Evolutionary conservation across 2,113 vertebrate species (phyloP).

Genomic region (Taxidea taxus): DNA sequence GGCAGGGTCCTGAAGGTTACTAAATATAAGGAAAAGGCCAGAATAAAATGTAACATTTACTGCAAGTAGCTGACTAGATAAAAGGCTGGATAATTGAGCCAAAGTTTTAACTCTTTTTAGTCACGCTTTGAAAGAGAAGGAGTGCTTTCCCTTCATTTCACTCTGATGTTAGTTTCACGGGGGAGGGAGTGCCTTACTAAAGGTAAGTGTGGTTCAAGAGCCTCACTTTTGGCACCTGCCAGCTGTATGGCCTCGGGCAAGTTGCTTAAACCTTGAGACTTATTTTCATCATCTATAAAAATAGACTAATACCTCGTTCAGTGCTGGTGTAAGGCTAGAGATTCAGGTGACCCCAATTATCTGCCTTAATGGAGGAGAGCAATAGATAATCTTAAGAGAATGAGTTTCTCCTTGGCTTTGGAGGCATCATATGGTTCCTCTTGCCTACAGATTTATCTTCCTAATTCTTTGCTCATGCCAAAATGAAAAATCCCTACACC

Average conservation of each 20-base stretch:
- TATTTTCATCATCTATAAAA: slow-evolving; percentile 50
- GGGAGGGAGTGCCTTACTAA: neutral
- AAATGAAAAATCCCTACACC: neutral
- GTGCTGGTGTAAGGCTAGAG: neutral
- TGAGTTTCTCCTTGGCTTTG: neutral
- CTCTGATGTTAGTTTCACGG: neutral
- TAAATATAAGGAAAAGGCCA: neutral
- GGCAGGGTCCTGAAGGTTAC: neutral
- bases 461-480: neutral
- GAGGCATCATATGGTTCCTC: neutral
- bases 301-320: slow-evolving; percentile 5
- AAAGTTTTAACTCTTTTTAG: neutral
- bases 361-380: neutral
- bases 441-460: neutral
- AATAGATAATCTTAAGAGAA: neutral
- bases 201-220: neutral
- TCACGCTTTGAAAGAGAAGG: neutral
- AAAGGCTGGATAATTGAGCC: neutral
- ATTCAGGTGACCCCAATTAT: neutral
- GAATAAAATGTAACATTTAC: neutral
- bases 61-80: neutral
- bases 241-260: neutral
- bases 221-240: neutral
- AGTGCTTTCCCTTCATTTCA: neutral
- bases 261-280: slow-evolving; percentile 51